Base-by-base conservation (phyloP, 2,888 invertebrate genomes). In the Temnothorax unifasciatus region DNA sequence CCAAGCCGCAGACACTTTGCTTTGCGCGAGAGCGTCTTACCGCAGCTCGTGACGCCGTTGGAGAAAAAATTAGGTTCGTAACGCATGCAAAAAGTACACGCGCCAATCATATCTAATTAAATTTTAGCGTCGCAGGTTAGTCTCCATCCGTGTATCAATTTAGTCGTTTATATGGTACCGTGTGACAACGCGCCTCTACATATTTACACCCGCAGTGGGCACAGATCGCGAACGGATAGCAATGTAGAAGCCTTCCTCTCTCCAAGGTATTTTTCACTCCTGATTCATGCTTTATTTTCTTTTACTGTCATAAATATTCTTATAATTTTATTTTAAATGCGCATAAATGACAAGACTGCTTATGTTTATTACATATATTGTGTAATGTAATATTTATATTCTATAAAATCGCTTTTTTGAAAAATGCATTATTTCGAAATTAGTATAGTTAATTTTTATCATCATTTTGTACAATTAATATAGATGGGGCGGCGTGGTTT, bases 401-500 rank as follows among this genome's bases (percentile, higher is more conserved):
- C 18, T 11, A 47, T 18, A 47, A 8, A n/a, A 50, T 54, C 13
- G 38, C 3, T 54, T 21, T 50, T 66, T 52, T 25, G 3, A 68
- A 25, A n/a, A 47, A n/a, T 29, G 15, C 18, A 13, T 25, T 52
- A 47, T 76, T 77, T 57, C 18, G 2, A 25, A 57, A 50, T 21
- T 47, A n/a, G 13, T 15, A 57, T 54, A 54, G 41, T 25, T 34
- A 41, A 79, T 66, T 61, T 57, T 82, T 59, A 54, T 50, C 18
- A 66, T 29, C n/a, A 47, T 68, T 21, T 11, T 38, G 29, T 29
- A 38, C 15, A 38, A 44, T 71, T 34, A 47, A 34, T 15, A 29
- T 59, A 94, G 98, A 84, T 99, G 99, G 99, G 99, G 99, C 61
- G 98, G 98, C 0, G 97, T 99, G 84, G 96, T 97, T 73, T 96